Evolutionary conservation across 2,888 invertebrate genomes (phyloP), one percentile per base, ranked within the genome.

Genomic region (Pediacus dermestoides): DNA sequence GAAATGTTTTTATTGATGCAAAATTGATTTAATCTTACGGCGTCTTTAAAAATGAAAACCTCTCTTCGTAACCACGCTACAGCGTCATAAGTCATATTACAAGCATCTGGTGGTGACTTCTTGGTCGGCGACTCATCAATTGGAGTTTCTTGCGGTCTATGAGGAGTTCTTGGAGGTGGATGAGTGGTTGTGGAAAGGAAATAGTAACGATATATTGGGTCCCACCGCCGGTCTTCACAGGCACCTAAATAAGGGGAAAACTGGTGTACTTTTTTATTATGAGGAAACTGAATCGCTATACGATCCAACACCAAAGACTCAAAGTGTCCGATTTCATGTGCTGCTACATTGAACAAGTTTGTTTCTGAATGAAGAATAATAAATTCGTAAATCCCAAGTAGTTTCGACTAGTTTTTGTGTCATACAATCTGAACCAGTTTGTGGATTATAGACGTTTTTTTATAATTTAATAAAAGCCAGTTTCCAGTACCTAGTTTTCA

Each of bases 241-340:
- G 18, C 3, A 7, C 31, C 27, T 26, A 10, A 26, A 26, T 26
- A n/a, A 4, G 39, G 42, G 15, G 40, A 38, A 18, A 59, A 75
- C n/a, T n/a, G n/a, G n/a, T n/a, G n/a, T n/a, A n/a, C n/a, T n/a
- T n/a, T n/a, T n/a, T n/a, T n/a, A n/a, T n/a, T 92, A 69, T 93
- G 93, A 66, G 93, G 79, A 61, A 83, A 80, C 65, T 91, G 89
- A 57, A 94, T 91, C 14, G 87, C 93, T 52, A 81, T 76, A 42
- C 81, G 80, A 68, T 94, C 93, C n/a, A n/a, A n/a, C n/a, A n/a
- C n/a, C n/a, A n/a, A n/a, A 93, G 74, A 1, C 93, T 93, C 40
- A 94, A 71, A 90, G 70, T 94, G 93, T 1, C 93, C 93, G 60
- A 94, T 88, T 70, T 94, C 93, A 66, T 94, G 93, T 2, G 87